Conservation (phyloP, 1,140 invertebrate genomes). For the Drosophila paulistorum region DNA sequence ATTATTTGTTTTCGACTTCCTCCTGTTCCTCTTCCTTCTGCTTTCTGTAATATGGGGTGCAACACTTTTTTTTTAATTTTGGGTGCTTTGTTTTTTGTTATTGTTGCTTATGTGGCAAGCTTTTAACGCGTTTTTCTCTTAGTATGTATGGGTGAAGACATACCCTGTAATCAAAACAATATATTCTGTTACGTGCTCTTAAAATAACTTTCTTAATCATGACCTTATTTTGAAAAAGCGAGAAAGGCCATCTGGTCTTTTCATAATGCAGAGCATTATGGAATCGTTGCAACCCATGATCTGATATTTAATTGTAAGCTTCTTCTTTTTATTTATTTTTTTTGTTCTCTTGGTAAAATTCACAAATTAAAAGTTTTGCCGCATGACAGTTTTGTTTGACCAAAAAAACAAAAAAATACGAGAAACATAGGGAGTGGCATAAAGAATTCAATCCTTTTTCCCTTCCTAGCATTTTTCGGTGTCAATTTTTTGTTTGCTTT, state of each 20-base stretch:
- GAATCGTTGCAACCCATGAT: background rate
- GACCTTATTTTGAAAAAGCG: no score
- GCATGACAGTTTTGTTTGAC: constrained; percentile 15
- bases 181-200: no score
- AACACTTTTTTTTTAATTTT: background rate
- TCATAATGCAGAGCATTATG: background rate
- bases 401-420: background rate
- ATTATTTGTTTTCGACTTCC: constrained; percentile 44
- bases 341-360: constrained; percentile 33
- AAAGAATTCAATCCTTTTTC: constrained; percentile 37
- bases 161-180: no score
- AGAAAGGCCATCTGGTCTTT: no score
- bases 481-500: background rate
- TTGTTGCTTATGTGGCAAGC: no score
- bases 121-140: no score
- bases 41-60: background rate
- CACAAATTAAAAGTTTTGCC: constrained; percentile 67
- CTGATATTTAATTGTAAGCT: no score
- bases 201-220: no score
- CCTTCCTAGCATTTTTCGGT: background rate
- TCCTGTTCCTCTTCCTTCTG: constrained; percentile 1
- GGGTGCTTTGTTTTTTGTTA: no score
- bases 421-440: constrained; percentile 18
- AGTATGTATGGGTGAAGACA: no score
- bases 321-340: background rate